A percentile compares a stretch with the other conserved stretches of the same genome.
Evolutionary conservation across 2,888 invertebrate genomes (phyloP).

Genomic region (Orchesella flavescens): DNA sequence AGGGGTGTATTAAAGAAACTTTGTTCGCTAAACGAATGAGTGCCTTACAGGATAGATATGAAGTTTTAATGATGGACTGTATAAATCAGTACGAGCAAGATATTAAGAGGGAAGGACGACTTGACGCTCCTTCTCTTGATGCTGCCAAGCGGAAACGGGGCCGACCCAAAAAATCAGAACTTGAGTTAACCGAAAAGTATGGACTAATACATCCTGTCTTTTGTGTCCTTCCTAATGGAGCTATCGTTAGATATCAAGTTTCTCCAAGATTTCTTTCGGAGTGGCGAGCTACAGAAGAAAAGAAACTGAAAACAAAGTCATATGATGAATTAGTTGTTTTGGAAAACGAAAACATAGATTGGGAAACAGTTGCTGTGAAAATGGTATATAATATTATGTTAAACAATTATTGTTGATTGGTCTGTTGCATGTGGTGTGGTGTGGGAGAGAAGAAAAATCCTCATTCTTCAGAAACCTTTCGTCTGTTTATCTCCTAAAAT

Average conservation of each 20-base stretch:
- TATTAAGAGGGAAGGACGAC: constrained; percentile 21
- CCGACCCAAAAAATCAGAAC: constrained; percentile 59
- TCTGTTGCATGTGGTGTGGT: no score
- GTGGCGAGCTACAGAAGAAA: constrained; percentile 57
- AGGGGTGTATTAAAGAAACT: constrained; percentile 59
- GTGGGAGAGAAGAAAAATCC: no score
- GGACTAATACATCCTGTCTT: constrained; percentile 47
- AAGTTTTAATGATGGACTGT: constrained; percentile 49
- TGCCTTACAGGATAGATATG: constrained; percentile 35
- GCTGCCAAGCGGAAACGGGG: constrained; percentile 43
- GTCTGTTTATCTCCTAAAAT: no score
- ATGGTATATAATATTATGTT: constrained; percentile 47
- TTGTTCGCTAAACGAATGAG: constrained; percentile 34
- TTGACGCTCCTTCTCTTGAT: neutral
- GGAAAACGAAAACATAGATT: constrained; percentile 56
- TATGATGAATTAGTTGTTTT: constrained; percentile 59
- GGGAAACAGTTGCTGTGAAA: constrained; percentile 58
- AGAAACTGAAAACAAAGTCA: constrained; percentile 20
- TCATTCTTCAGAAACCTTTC: no score
- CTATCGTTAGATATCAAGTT: constrained; percentile 16
- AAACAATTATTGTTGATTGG: no score
- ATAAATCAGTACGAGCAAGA: constrained; percentile 27
- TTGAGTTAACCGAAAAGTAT: constrained; percentile 40
- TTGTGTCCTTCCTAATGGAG: constrained; percentile 23
- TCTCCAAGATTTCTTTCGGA: constrained; percentile 42